These are phyloP conservation scores for Boulengeromyrus knoepffleri DNA, from an alignment of 2,113 vertebrate species.

Conservation along the genomic window DNA sequence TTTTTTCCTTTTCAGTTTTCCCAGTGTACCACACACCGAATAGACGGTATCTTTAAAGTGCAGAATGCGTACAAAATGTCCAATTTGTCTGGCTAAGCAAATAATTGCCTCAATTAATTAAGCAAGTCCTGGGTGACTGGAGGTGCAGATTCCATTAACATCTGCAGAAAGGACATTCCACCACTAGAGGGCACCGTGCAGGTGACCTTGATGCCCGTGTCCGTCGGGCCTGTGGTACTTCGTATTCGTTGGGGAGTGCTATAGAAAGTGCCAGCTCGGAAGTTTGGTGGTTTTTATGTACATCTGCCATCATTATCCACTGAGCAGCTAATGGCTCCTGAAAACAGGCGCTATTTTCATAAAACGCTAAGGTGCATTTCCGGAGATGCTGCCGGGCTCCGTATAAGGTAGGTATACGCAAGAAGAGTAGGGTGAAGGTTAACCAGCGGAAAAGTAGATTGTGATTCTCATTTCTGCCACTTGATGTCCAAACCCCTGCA, in stretches of 20 bases:
- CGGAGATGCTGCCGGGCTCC: not conserved
- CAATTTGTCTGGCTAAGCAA: slow-evolving; percentile 68
- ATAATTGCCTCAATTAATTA: slow-evolving; percentile 69
- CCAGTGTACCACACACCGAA: slow-evolving; percentile 34
- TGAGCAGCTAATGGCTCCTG: slow-evolving; percentile 50
- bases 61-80: slow-evolving; percentile 55
- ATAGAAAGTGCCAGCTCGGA: slow-evolving; percentile 23
- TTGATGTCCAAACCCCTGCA: not conserved
- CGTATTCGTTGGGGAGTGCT: not conserved
- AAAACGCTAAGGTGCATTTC: slow-evolving; percentile 42
- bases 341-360: slow-evolving; percentile 51
- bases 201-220: slow-evolving; percentile 42
- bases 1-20: not conserved
- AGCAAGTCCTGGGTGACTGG: slow-evolving; percentile 57
- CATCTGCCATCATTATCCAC: slow-evolving; percentile 45
- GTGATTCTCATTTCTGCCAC: slow-evolving; percentile 1
- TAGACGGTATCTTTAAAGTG: slow-evolving; percentile 57
- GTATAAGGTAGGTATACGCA: not conserved
- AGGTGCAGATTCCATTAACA: slow-evolving; percentile 54
- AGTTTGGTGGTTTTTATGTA: slow-evolving; percentile 29
- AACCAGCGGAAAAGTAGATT: slow-evolving; percentile 17
- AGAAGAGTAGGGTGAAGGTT: slow-evolving; percentile 16
- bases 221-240: not conserved
- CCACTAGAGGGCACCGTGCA: slow-evolving; percentile 50
- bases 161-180: slow-evolving; percentile 34